Conservation (phyloP, 1,140 invertebrate species). For the Probaryconus sp. region DNA sequence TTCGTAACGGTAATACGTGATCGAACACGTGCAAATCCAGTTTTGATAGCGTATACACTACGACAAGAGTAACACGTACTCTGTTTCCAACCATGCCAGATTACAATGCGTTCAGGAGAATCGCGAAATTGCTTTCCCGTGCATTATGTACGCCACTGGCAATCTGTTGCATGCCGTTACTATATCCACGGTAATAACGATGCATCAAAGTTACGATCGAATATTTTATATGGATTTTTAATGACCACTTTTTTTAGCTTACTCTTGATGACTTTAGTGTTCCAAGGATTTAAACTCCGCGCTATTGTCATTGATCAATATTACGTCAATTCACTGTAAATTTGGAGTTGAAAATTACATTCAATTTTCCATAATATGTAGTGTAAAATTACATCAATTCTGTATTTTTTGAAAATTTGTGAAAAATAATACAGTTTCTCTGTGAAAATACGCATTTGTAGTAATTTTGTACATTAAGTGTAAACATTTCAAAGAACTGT, state of each 20-base stretch:
- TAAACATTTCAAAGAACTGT: no score
- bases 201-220: slow-evolving; percentile 39
- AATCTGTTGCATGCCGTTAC: slow-evolving; percentile 61
- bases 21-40: slow-evolving; percentile 41
- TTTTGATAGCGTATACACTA: slow-evolving; percentile 16
- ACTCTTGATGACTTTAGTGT: slow-evolving; percentile 1
- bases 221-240: slow-evolving; percentile 42
- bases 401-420: no score
- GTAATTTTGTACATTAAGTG: no score
- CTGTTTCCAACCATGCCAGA: slow-evolving; percentile 23
- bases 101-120: slow-evolving; percentile 41
- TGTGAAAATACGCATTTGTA: no score
- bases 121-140: slow-evolving; percentile 47
- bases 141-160: slow-evolving; percentile 61
- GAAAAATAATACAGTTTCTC: no score
- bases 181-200: slow-evolving; percentile 22
- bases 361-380: no score
- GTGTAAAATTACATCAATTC: no score
- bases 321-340: no score
- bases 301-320: no score
- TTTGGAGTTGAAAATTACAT: no score
- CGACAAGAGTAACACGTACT: no score
- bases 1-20: slow-evolving; percentile 28
- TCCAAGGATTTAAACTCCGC: no score
- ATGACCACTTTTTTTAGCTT: not conserved